Conservation (phyloP, 2,113 vertebrate genomes). For the Bujurquina vittata region DNA sequence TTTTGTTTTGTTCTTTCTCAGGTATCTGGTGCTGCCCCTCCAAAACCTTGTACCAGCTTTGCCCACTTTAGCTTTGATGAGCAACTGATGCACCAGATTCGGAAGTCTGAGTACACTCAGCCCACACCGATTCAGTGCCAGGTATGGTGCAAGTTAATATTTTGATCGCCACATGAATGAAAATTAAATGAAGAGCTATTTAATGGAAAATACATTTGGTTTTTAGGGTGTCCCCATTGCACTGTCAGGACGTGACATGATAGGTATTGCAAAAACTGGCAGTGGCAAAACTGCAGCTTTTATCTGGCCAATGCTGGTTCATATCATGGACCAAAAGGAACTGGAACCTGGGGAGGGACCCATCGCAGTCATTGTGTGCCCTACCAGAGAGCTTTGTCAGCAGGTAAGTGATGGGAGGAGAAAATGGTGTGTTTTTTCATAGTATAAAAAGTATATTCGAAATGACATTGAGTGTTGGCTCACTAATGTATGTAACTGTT, state of each 20-base stretch:
- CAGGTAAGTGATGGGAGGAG: constrained; percentile 80
- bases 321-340: constrained; percentile 99
- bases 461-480: not conserved
- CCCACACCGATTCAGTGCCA: constrained; percentile 99
- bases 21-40: constrained; percentile 96
- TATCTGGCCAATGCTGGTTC: constrained; percentile 98
- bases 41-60: constrained; percentile 94
- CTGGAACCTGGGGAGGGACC: constrained; percentile 93
- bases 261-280: constrained; percentile 98
- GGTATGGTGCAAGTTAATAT: constrained; percentile 72
- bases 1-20: constrained; percentile 48
- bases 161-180: not conserved
- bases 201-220: not conserved
- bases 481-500: not conserved
- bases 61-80: constrained; percentile 98
- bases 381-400: constrained; percentile 97
- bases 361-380: constrained; percentile 95
- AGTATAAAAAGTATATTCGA: not conserved
- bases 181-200: not conserved
- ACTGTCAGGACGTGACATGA: constrained; percentile 96
- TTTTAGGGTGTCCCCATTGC: constrained; percentile 94
- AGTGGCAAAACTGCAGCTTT: constrained; percentile 98
- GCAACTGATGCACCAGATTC: constrained; percentile 97
- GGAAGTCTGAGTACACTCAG: constrained; percentile 98
- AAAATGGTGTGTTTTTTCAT: not conserved